Conservation (phyloP, 2,797 vertebrate species). For the Mus spretus region DNA sequence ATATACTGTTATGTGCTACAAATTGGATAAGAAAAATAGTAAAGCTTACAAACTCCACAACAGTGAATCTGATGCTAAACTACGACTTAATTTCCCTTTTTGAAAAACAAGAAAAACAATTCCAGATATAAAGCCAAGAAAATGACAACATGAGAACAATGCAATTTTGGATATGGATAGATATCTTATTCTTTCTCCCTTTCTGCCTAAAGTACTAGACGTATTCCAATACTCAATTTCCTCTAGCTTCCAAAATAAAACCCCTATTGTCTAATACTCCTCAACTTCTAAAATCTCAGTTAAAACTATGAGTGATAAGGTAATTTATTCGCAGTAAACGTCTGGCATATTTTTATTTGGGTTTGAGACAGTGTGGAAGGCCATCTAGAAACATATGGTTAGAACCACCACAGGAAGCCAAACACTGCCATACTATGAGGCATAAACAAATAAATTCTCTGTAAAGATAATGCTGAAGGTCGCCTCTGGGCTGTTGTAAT, state of each 20-base stretch:
- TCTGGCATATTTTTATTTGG: slow-evolving; percentile 50
- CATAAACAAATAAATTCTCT: slow-evolving; percentile 43
- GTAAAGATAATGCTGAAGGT: background rate
- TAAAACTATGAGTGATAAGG: background rate
- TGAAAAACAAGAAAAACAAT: slow-evolving; percentile 48
- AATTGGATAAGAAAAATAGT: background rate
- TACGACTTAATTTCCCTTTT: slow-evolving; percentile 41
- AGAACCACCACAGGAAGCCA: slow-evolving; percentile 41
- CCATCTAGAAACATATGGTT: slow-evolving; percentile 77
- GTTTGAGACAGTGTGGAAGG: slow-evolving; percentile 4
- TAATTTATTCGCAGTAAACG: slow-evolving; percentile 36
- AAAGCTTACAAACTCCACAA: slow-evolving; percentile 66
- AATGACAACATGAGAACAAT: slow-evolving; percentile 23
- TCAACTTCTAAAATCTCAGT: slow-evolving; percentile 57
- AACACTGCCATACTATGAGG: background rate
- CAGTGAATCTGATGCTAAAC: slow-evolving; percentile 3
- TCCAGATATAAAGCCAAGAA: slow-evolving; percentile 34
- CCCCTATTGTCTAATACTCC: slow-evolving; percentile 9
- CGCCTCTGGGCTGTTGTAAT: slow-evolving; percentile 12
- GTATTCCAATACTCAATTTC: slow-evolving; percentile 44
- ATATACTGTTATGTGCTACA: background rate
- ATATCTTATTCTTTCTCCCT: background rate
- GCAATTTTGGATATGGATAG: background rate
- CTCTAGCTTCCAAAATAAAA: slow-evolving; percentile 47
- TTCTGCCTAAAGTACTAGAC: background rate